Conservation (phyloP, 2,797 vertebrate genomes). For the Amniataba percoides region DNA sequence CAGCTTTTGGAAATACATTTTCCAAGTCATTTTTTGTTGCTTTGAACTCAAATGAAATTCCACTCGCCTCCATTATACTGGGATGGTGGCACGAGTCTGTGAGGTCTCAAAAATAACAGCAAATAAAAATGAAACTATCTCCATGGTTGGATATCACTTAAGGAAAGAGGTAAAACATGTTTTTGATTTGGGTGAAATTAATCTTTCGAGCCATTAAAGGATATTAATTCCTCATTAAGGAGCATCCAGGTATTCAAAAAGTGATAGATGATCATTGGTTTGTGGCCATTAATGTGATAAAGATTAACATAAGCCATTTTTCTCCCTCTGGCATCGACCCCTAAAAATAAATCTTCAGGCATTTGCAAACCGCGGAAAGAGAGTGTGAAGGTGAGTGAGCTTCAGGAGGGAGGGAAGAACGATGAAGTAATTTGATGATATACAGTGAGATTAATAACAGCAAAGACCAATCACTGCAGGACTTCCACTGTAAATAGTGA, state of each 20-base stretch:
- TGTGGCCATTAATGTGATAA: neutral
- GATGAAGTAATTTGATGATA: slow-evolving; percentile 5
- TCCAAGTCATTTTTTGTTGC: slow-evolving; percentile 15
- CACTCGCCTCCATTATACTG: neutral
- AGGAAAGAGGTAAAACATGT: neutral
- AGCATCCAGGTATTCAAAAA: neutral
- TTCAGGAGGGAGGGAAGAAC: neutral
- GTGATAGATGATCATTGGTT: neutral
- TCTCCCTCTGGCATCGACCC: neutral
- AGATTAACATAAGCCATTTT: slow-evolving; percentile 5
- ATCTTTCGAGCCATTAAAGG: neutral
- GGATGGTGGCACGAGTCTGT: neutral
- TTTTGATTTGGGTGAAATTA: neutral
- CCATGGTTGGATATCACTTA: neutral
- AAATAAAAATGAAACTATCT: neutral
- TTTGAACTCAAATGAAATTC: slow-evolving; percentile 26
- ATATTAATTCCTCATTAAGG: neutral
- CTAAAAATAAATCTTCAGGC: slow-evolving; percentile 11
- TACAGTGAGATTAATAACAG: slow-evolving; percentile 10
- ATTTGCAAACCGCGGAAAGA: neutral
- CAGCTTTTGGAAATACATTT: neutral
- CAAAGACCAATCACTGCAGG: neutral
- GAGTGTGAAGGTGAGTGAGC: slow-evolving; percentile 1
- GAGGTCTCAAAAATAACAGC: neutral
- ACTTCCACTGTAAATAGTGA: neutral